These are phyloP conservation scores for Apus apus DNA, from an alignment of 2,113 vertebrate genomes.

Conservation along the genomic window DNA sequence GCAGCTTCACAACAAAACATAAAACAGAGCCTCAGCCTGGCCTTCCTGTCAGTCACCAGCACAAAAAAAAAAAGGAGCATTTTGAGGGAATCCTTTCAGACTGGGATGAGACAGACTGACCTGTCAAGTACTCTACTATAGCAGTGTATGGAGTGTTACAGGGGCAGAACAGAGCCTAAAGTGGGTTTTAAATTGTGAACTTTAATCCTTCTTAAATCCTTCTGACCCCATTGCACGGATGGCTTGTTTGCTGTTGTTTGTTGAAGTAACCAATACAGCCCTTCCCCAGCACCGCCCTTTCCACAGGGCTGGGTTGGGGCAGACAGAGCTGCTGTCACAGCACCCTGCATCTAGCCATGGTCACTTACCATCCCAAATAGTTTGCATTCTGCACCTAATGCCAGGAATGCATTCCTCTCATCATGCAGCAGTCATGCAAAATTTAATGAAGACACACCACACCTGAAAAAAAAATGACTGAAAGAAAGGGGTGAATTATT, in stretches of 20 bases:
- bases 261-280: not conserved
- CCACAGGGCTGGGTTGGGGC: not conserved
- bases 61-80: not conserved
- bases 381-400: not conserved
- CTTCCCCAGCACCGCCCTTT: not conserved
- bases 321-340: not conserved
- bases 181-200: not conserved
- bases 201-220: not conserved
- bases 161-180: not conserved
- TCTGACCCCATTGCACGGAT: not conserved
- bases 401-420: slow-evolving; percentile 6
- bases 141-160: not conserved
- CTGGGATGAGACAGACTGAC: not conserved
- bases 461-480: slow-evolving; percentile 14
- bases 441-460: not conserved
- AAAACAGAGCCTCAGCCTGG: not conserved
- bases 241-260: not conserved
- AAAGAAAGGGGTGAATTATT: slow-evolving; percentile 39
- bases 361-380: not conserved
- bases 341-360: not conserved
- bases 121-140: not conserved
- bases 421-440: not conserved
- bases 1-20: not conserved
- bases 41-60: not conserved
- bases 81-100: not conserved